Conservation (phyloP, 2,888 invertebrate species). For the Rotaria sp. region DNA sequence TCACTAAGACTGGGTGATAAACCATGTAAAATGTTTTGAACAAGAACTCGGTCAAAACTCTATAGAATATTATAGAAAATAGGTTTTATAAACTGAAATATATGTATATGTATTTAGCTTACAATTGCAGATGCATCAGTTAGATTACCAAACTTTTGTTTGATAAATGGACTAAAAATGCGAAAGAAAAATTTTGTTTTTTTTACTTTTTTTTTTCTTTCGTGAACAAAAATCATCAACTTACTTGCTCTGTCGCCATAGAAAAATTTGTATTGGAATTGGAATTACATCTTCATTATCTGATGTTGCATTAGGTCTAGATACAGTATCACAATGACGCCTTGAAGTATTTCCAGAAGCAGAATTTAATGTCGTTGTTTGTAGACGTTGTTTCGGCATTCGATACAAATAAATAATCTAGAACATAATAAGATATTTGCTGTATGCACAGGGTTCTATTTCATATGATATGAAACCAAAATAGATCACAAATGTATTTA, state of each 20-base stretch:
- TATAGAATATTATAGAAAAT: constrained; percentile 54
- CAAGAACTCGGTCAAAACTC: constrained; percentile 94
- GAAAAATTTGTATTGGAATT: constrained; percentile 87
- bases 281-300: constrained; percentile 63
- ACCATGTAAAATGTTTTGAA: constrained; percentile 91
- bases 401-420: background rate
- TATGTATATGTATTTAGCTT: constrained; percentile 43
- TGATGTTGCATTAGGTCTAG: constrained; percentile 5
- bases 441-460: background rate
- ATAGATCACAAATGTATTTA: background rate
- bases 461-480: background rate
- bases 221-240: background rate
- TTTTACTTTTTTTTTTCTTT: too few relatives aligned
- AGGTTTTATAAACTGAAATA: background rate
- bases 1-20: constrained; percentile 81
- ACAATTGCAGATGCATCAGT: constrained; percentile 96
- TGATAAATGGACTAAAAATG: constrained; percentile 77
- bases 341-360: background rate
- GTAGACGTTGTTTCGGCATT: background rate
- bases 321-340: background rate
- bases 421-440: background rate
- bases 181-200: background rate
- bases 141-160: constrained; percentile 85
- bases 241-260: constrained; percentile 86
- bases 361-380: background rate